A percentile compares a stretch with the other conserved stretches of the same genome.
Evolutionary conservation across 2,113 vertebrate species (phyloP).

Genomic region (Beaufortia kweichowensis): DNA sequence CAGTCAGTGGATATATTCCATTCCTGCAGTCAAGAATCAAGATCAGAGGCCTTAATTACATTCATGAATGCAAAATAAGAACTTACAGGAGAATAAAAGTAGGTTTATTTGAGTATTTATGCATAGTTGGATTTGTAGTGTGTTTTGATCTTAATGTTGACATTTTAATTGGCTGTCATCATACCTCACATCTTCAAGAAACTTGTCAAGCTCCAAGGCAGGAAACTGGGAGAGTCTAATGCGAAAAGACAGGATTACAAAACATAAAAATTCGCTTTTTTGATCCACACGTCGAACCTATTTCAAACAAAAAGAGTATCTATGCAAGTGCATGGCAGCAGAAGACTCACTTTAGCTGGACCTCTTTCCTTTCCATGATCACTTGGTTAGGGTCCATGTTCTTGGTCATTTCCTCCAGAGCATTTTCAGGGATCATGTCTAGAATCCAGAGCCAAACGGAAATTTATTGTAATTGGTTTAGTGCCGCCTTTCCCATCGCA

Average conservation of each 20-base stretch:
- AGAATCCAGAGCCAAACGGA: constrained; percentile 14
- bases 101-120: background rate
- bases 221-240: constrained; percentile 93
- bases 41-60: background rate
- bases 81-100: background rate
- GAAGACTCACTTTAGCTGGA: constrained; percentile 89
- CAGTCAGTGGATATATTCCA: constrained; percentile 94
- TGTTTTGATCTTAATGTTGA: background rate
- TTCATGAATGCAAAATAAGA: background rate
- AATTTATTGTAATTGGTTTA: background rate
- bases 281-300: background rate
- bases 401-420: constrained; percentile 97
- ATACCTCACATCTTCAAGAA: constrained; percentile 97
- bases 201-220: constrained; percentile 95
- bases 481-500: background rate
- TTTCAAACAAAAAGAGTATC: background rate
- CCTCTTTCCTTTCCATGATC: constrained; percentile 87
- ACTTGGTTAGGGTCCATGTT: constrained; percentile 94
- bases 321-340: background rate
- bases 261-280: background rate
- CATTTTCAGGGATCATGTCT: constrained; percentile 99
- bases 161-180: constrained; percentile 46
- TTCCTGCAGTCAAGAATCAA: constrained; percentile 74
- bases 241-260: background rate
- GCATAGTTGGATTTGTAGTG: background rate